Conservation (phyloP, 2,888 invertebrate species). For the Phaedon cochleariae region DNA sequence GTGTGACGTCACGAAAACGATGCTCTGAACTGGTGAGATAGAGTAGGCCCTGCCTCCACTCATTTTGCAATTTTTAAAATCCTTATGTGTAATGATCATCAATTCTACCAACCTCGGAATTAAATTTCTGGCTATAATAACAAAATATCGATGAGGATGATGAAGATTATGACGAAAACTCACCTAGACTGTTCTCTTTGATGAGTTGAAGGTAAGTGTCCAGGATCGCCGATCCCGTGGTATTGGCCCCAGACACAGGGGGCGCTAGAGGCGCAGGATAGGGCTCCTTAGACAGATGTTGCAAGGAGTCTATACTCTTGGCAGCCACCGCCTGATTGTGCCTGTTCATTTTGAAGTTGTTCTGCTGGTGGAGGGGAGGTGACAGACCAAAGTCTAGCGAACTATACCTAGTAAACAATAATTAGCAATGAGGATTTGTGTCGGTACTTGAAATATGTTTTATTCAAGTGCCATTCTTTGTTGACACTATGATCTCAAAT, state of each 20-base stretch:
- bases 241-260: slow-evolving; percentile 59
- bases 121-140: no score
- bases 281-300: slow-evolving; percentile 72
- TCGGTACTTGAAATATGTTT: no score
- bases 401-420: slow-evolving; percentile 44
- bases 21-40: no score
- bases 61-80: no score
- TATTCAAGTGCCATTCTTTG: no score
- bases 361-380: slow-evolving; percentile 62
- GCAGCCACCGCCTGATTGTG: slow-evolving; percentile 69
- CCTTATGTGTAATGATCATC: no score
- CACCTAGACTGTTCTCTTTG: slow-evolving; percentile 80
- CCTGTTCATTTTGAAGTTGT: slow-evolving; percentile 60
- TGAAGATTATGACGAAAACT: background rate
- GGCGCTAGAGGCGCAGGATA: slow-evolving; percentile 70
- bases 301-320: slow-evolving; percentile 71
- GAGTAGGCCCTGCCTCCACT: no score
- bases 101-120: no score
- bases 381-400: slow-evolving; percentile 62
- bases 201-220: slow-evolving; percentile 91
- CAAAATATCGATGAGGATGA: no score
- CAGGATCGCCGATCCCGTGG: slow-evolving; percentile 79
- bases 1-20: no score
- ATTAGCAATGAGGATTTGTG: no score
- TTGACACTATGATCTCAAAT: no score